Base-by-base conservation (phyloP, 2,888 invertebrate species). In the Neoascia interrupta region DNA sequence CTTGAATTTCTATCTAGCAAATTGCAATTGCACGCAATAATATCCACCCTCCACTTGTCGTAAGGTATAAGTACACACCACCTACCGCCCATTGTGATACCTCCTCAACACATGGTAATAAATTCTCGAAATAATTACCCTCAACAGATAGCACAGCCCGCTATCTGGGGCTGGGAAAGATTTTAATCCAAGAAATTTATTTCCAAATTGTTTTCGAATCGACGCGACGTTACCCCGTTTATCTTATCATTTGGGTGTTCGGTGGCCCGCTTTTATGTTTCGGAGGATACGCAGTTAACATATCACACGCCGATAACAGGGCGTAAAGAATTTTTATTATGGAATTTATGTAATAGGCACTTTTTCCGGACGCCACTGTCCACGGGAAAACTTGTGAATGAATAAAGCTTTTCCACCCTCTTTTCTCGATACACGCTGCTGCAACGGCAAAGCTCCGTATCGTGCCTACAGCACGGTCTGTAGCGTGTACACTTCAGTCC, bases 381-480 rank as follows among this genome's bases (percentile, higher is more conserved):
- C n/a, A n/a, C 1, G 2, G 31, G 15, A 68, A 34, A 41, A 43
- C 18, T 68, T 79, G 51, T 73, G 79, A 79, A 79, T 73, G 79
- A 79, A 79, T 54, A 79, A 79, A 79, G 79, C 79, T 79, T 68
- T 61, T 39, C 61, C 54, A 51, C 66, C 61, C 61, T 61, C 66
- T 43, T n/a, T 56, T 16, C 34, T 56, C 23, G 28, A 66, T 10
- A 49, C 26, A 19, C 45, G 58, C 41, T 76, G 58, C 41, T 76
- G 53, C 60, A 66, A 56, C 23, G 11, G 39, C 16, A 73, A 79
- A 73, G 73, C 68, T 73, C 31, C 3, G n/a, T 6, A 31, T 28
- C 41, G 54, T 76, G 60, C 58, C 64, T 64, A 66, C 47, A 45
- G 54, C 36, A 49, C 26, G 36, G 43, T 10, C 54, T 13, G 37